Evolutionary conservation across 1,140 invertebrate species (phyloP).

Genomic region (Hormaphis cornu): DNA sequence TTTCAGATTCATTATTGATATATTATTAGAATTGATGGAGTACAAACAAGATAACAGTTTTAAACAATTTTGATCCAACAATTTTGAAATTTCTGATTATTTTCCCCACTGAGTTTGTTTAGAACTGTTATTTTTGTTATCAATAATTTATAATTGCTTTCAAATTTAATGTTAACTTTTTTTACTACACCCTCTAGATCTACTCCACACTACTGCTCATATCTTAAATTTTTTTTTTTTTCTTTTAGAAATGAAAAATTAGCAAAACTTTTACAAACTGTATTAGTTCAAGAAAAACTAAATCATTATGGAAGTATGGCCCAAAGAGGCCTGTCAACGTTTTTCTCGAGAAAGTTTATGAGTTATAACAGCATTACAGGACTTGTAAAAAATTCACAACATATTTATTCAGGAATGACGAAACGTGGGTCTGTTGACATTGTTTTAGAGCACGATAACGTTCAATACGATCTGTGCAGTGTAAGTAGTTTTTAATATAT

Average conservation of each 20-base stretch:
- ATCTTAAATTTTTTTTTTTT: background rate
- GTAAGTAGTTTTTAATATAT: constrained; percentile 31
- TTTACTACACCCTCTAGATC: no score
- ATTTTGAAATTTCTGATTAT: no score
- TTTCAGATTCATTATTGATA: no score
- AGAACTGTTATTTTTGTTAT: no score
- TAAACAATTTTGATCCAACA: no score
- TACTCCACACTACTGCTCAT: background rate
- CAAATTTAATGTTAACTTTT: no score
- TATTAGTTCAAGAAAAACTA: constrained; percentile 44
- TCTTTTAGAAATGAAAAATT: background rate
- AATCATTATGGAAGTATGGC: constrained; percentile 59
- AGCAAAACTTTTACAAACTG: constrained; percentile 34
- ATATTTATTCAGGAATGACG: constrained; percentile 60
- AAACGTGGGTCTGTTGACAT: constrained; percentile 68
- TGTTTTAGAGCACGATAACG: constrained; percentile 48
- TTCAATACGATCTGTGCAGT: constrained; percentile 43
- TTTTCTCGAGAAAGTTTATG: constrained; percentile 54
- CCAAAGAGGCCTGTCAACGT: constrained; percentile 61
- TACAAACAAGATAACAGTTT: no score
- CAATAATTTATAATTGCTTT: no score
- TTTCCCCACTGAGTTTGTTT: no score
- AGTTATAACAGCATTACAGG: constrained; percentile 55
- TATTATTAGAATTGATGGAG: no score
- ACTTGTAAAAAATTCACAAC: constrained; percentile 61